Base-by-base conservation (phyloP, 2,797 vertebrate genomes). In the Sebastolobus altivelis region DNA sequence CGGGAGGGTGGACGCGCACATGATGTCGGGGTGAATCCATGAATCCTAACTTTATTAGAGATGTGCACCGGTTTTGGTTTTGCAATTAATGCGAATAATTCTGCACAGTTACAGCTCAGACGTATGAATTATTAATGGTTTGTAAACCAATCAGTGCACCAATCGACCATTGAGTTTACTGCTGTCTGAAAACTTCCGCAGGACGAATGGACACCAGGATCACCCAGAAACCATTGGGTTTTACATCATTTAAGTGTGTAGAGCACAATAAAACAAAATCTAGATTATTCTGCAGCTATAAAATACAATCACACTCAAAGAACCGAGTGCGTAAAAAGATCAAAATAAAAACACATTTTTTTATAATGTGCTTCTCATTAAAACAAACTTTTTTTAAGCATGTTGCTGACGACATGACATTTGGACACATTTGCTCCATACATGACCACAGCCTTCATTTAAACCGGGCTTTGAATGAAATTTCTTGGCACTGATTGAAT, bases 401-500 rank as follows among this genome's bases (percentile, higher is more conserved):
- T 22, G 67, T 66, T 79, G 62, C 77, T 78, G 81, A 62, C 37
- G 33, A 72, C 61, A 73, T 79, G 79, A 91, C 83, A 75, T 85
- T 79, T 27, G 80, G 67, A 62, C 77, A 69, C 84, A 83, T 33
- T 80, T 76, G 82, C 80, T 79, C 81, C 87, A 84, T 65, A 72
- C 84, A 75, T 70, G 56, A 79, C 38, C 75, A 27, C 79, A 72
- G 78, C 69, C 75, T 89, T 81, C 84, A 82, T 88, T 91, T 86
- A 80, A 88, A 65, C 31, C 55, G 14, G 72, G 13, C 77, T 86
- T 77, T 94, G 91, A 94, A 94, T 90, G 93, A 93, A 72, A 80
- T 92, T 84, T 87, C 85, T 88, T 83, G 90, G 88, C 88, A 33
- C 88, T 93, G 88, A 92, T 89, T 93, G 91, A 90, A 94, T 92